These are phyloP conservation scores for Oryzias dopingdopingensis DNA, from an alignment of 2,797 vertebrate species.

Conservation along the genomic window DNA sequence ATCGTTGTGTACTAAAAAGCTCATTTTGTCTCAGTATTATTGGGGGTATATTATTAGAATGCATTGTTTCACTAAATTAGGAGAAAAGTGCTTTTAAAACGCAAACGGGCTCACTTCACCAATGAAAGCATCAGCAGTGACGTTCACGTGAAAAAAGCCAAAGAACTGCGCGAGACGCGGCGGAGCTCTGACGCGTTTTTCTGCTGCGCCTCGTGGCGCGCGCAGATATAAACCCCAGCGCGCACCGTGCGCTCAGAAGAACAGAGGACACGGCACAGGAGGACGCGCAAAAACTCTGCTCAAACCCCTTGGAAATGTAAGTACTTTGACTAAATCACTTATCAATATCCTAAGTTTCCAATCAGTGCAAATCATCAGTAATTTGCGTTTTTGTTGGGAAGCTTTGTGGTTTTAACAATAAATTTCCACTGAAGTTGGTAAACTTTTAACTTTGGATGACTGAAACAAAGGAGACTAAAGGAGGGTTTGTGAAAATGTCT, in stretches of 20 bases:
- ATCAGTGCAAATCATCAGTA: neutral
- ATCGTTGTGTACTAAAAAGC: neutral
- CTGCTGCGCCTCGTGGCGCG: conserved; percentile 36
- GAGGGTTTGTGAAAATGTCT: neutral
- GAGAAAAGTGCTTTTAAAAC: neutral
- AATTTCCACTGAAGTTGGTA: neutral
- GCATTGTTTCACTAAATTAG: conserved; percentile 14
- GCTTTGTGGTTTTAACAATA: neutral
- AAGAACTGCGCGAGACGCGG: conserved; percentile 47
- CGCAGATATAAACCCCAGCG: conserved; percentile 67
- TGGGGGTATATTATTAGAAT: conserved; percentile 20
- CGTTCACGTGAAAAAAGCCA: conserved; percentile 55
- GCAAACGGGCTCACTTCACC: conserved; percentile 3
- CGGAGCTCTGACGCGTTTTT: conserved; percentile 61
- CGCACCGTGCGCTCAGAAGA: conserved; percentile 43
- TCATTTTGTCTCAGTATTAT: conserved; percentile 6
- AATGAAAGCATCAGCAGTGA: conserved; percentile 68
- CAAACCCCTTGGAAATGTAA: conserved; percentile 56
- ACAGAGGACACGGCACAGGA: conserved; percentile 48
- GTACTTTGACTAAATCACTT: conserved; percentile 24
- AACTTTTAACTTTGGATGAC: neutral
- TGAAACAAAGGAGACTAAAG: no score
- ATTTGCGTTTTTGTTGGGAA: neutral
- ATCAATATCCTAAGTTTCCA: neutral
- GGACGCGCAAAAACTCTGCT: conserved; percentile 26